These are phyloP conservation scores for Oreohelix idahoensis DNA, from an alignment of 1,140 invertebrate genomes.

Conservation along the genomic window DNA sequence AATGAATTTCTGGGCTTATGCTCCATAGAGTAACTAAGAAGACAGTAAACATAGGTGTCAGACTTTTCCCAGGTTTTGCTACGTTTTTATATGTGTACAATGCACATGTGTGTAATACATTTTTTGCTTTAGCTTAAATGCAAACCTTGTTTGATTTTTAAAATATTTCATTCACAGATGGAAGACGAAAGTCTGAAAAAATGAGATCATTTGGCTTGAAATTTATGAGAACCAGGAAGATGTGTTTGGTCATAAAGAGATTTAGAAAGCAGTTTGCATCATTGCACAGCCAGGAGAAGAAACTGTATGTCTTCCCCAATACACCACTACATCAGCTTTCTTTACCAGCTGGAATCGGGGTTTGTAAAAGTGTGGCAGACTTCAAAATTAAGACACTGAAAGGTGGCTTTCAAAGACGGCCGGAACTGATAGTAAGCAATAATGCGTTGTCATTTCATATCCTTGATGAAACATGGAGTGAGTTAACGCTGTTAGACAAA, in stretches of 20 bases:
- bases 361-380: constrained; percentile 11
- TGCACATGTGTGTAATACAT: no score
- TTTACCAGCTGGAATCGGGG: constrained; percentile 9
- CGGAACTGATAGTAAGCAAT: constrained; percentile 30
- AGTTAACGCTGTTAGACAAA: background rate
- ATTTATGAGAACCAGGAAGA: background rate
- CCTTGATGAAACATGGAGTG: background rate
- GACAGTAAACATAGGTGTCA: no score
- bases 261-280: constrained; percentile 14
- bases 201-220: background rate
- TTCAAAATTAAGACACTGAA: constrained; percentile 35
- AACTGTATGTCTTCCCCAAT: constrained; percentile 34
- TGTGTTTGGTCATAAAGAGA: background rate
- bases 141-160: no score
- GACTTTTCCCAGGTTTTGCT: no score
- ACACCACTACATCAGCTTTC: background rate
- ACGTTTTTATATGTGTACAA: no score
- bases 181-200: no score
- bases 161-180: no score
- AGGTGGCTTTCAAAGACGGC: constrained; percentile 42
- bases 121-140: no score
- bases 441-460: background rate
- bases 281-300: background rate
- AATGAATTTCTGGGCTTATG: no score
- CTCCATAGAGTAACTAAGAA: no score